A percentile compares a stretch with the other conserved stretches of the same genome.
Evolutionary conservation across 2,113 vertebrate genomes (phyloP).

Genomic region (Bufo gargarizans): DNA sequence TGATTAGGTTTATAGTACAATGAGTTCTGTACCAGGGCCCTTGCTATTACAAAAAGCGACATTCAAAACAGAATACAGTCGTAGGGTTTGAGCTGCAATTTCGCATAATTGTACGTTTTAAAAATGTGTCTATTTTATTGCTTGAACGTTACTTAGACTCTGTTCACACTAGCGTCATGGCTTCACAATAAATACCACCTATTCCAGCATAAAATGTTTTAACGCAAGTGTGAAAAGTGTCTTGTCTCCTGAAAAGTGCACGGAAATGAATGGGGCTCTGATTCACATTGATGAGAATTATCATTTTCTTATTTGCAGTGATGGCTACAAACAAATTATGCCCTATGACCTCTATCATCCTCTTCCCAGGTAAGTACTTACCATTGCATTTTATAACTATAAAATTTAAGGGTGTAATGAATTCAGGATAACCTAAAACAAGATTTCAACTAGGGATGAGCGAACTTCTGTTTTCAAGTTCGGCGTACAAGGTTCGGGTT

Average conservation of each 20-base stretch:
- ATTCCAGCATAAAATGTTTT: no score
- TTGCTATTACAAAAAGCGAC: background rate
- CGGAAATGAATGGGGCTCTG: background rate
- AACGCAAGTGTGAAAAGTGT: no score
- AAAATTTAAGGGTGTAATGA: no score
- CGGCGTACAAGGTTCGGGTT: no score
- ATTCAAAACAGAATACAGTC: conserved; percentile 5
- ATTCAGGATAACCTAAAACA: no score
- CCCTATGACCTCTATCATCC: conserved; percentile 99
- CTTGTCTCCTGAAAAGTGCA: no score
- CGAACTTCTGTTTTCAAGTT: no score
- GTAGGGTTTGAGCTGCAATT: background rate
- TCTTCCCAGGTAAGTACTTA: conserved; percentile 79
- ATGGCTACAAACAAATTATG: conserved; percentile 99
- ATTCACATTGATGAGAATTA: conserved; percentile 2
- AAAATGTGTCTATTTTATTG: conserved; percentile 5
- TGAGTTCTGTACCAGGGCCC: background rate
- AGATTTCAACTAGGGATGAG: no score
- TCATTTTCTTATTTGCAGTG: conserved; percentile 83
- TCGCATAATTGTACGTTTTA: background rate
- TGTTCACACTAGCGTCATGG: background rate
- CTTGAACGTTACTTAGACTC: background rate
- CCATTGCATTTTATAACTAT: no score
- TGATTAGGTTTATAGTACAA: conserved; percentile 52
- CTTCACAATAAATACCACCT: background rate